These are phyloP conservation scores for Ferrisia virgata DNA, from an alignment of 2,888 invertebrate genomes.

Conservation along the genomic window DNA sequence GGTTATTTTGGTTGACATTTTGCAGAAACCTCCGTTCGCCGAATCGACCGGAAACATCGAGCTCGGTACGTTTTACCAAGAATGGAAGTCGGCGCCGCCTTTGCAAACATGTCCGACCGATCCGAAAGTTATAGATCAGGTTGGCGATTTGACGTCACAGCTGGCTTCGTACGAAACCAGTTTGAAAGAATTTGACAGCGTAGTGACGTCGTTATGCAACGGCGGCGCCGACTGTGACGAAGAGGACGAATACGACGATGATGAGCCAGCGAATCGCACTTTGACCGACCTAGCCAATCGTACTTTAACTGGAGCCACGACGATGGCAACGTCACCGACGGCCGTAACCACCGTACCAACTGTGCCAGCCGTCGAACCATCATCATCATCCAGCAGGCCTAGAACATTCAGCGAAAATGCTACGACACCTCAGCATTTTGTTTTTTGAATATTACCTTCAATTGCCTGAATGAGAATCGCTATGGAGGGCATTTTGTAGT, in stretches of 20 bases:
- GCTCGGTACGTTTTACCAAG: constrained; percentile 73
- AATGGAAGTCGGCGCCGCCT: constrained; percentile 71
- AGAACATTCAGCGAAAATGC: background rate
- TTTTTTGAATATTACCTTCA: background rate
- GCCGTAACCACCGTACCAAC: background rate
- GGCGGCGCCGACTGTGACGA: constrained; percentile 49
- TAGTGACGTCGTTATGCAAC: constrained; percentile 66
- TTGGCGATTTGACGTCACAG: constrained; percentile 67
- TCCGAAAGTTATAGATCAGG: constrained; percentile 58
- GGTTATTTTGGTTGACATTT: constrained; percentile 49
- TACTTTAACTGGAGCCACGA: background rate
- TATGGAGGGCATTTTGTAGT: too few relatives aligned
- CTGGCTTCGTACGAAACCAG: constrained; percentile 72
- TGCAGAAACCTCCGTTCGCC: constrained; percentile 78
- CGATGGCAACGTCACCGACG: background rate
- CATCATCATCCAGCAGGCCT: background rate
- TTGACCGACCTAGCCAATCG: background rate
- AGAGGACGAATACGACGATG: constrained; percentile 50
- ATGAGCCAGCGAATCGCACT: background rate
- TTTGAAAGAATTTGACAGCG: constrained; percentile 71
- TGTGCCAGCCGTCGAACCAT: background rate
- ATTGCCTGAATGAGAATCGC: too few relatives aligned
- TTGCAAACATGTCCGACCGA: constrained; percentile 58
- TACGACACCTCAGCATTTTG: background rate
- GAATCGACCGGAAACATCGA: constrained; percentile 70